Evolutionary conservation across 2,113 vertebrate genomes (phyloP), one percentile per base, ranked within the genome.

Genomic region (Ameiurus melas): DNA sequence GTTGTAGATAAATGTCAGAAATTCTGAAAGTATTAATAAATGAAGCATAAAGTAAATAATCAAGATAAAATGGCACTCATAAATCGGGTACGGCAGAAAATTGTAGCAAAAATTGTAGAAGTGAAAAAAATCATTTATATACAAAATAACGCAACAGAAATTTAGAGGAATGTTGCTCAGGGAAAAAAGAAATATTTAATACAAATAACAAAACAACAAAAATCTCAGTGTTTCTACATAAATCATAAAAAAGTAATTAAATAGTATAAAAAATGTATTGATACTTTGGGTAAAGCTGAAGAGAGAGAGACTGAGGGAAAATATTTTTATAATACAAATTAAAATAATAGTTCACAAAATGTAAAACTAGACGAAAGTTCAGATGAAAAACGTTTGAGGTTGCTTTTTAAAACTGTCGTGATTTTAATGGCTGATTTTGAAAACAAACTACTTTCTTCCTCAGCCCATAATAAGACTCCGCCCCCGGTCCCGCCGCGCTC

Each of bases 401-500:
- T 47, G 43, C 43, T 47, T 47, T 47, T 47, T 47, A 7, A 47
- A 47, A 47, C 36, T 43, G 19, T 25, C 3, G 0, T 27, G 73
- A 27, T 77, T 14, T 27, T 47, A 16, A 77, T 16, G 43, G 1
- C 75, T 55, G n/a, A 57, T 55, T 78, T 47, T 47, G 5, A 0
- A 47, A 25, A 25, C 25, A 80, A 82, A 7, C 80, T 58, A 5
- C 30, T 47, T 70, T 19, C 53, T 73, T 80, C 73, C 90, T 33
- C 17, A 99, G 98, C 97, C 47, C 97, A 96, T 97, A 99, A 98
- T 96, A 99, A 98, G 96, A 97, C 97, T 86, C 99, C 99, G 20
- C 99, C 99, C 60, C 99, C 99, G 0, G 97, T 99, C 89, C 98
- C 98, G 27, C 98, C 98, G 30, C 97, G 98, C 19, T 99, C 97